Percentiles rank a stretch among this genome's conserved stretches.
Evolutionary conservation across 1,140 invertebrate species (phyloP).

Genomic region (Cotesia vestalis): DNA sequence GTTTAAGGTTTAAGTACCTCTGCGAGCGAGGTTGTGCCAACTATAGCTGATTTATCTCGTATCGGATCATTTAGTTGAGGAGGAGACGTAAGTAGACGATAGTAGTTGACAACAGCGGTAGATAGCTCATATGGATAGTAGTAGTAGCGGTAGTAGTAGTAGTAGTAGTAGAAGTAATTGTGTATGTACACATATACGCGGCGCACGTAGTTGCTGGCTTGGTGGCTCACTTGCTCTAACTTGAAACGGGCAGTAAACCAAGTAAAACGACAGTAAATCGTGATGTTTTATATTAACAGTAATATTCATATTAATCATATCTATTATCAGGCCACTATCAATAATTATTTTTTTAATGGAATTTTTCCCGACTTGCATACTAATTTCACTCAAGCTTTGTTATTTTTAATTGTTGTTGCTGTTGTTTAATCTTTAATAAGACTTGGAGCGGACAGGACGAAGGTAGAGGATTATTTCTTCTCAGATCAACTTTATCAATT

Average conservation of each 20-base stretch:
- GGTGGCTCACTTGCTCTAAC: slow-evolving; percentile 64
- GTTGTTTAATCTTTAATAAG: background rate
- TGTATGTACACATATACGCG: slow-evolving; percentile 60
- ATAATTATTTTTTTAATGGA: background rate
- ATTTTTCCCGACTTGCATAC: too few relatives aligned
- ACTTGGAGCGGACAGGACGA: background rate
- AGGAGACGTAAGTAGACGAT: slow-evolving; percentile 62
- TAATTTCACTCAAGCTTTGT: too few relatives aligned
- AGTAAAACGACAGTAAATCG: slow-evolving; percentile 56
- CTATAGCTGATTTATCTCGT: slow-evolving; percentile 56
- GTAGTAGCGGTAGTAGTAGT: too few relatives aligned
- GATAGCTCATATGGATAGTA: slow-evolving; percentile 48
- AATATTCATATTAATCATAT: background rate
- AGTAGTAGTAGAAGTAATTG: slow-evolving; percentile 47
- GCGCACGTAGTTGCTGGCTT: slow-evolving; percentile 60
- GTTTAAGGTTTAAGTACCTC: slow-evolving; percentile 52
- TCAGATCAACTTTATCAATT: background rate
- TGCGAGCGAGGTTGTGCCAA: slow-evolving; percentile 60
- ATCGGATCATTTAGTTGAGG: slow-evolving; percentile 57
- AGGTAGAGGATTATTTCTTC: background rate
- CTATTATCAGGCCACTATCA: background rate
- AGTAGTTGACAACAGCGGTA: slow-evolving; percentile 50
- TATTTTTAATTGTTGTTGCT: background rate
- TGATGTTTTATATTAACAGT: slow-evolving; percentile 14
- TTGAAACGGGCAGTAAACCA: slow-evolving; percentile 55